Evolutionary conservation across 2,113 vertebrate genomes (phyloP).

Genomic region (Cephalopholis sonnerati): DNA sequence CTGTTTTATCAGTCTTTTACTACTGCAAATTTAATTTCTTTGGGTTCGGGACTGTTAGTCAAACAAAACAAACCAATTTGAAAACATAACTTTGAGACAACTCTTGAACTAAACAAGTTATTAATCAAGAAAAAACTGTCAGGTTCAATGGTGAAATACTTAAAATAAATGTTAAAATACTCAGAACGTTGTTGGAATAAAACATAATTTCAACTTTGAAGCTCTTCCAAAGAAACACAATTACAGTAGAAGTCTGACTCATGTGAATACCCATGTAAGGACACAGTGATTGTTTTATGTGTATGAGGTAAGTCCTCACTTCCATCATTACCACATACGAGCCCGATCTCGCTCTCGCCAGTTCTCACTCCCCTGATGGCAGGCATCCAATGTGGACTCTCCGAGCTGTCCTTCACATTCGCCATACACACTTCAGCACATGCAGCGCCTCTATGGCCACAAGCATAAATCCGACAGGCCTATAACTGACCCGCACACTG

Average conservation of each 20-base stretch:
- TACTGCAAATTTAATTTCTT: not conserved
- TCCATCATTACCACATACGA: constrained; percentile 71
- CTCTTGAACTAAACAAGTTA: not conserved
- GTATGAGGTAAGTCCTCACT: constrained; percentile 73
- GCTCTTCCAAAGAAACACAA: constrained; percentile 47
- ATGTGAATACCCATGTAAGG: constrained; percentile 77
- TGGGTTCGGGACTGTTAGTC: not conserved
- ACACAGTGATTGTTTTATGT: constrained; percentile 70
- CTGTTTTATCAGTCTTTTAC: not conserved
- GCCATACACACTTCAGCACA: constrained; percentile 46
- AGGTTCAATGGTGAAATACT: not conserved
- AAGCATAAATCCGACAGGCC: constrained; percentile 65
- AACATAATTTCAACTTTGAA: constrained; percentile 34
- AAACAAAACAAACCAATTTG: too few species aligned
- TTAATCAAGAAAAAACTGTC: not conserved
- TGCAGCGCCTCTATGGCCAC: constrained; percentile 47
- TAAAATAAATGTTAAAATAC: constrained; percentile 26
- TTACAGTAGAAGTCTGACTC: constrained; percentile 49
- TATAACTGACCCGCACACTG: constrained; percentile 62
- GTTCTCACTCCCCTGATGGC: constrained; percentile 65
- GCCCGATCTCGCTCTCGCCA: constrained; percentile 39
- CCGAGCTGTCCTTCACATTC: constrained; percentile 50
- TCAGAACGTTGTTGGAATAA: not conserved
- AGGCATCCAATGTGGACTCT: constrained; percentile 50
- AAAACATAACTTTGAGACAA: not conserved